These are phyloP conservation scores for Tineola bisselliella DNA, from an alignment of 2,888 invertebrate species.

Conservation along the genomic window DNA sequence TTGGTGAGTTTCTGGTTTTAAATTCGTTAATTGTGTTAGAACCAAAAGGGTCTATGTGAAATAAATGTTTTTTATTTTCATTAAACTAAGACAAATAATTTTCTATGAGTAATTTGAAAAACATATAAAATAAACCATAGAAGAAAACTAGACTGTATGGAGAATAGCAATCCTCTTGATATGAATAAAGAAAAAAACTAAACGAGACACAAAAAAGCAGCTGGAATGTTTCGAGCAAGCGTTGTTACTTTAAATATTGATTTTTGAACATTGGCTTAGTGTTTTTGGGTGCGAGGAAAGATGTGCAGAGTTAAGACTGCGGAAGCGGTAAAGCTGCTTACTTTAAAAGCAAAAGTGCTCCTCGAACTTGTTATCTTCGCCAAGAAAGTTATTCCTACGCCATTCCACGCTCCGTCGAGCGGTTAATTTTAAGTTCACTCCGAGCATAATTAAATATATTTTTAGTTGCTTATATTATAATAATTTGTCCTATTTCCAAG, in stretches of 20 bases:
- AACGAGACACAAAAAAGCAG: no score
- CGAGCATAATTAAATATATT: constrained; percentile 12
- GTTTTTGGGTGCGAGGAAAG: neutral
- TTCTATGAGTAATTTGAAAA: no score
- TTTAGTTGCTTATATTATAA: neutral
- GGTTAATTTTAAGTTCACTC: constrained; percentile 20
- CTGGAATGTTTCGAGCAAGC: neutral
- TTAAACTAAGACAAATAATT: no score
- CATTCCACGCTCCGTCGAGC: constrained; percentile 22
- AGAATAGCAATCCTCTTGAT: no score
- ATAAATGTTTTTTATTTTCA: no score
- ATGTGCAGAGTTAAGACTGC: constrained; percentile 15
- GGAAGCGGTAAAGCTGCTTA: constrained; percentile 23
- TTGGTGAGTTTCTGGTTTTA: no score
- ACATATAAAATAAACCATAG: no score
- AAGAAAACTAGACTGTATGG: no score
- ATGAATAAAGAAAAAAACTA: no score
- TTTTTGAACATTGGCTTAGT: neutral
- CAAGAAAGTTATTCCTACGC: constrained; percentile 23
- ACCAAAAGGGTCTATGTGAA: no score
- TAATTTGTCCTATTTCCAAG: no score
- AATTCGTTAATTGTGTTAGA: no score
- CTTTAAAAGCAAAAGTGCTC: constrained; percentile 21
- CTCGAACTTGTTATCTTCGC: constrained; percentile 18
- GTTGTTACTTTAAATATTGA: neutral